Conservation (phyloP, 2,888 invertebrate species). For the Drosophila demipolita region DNA sequence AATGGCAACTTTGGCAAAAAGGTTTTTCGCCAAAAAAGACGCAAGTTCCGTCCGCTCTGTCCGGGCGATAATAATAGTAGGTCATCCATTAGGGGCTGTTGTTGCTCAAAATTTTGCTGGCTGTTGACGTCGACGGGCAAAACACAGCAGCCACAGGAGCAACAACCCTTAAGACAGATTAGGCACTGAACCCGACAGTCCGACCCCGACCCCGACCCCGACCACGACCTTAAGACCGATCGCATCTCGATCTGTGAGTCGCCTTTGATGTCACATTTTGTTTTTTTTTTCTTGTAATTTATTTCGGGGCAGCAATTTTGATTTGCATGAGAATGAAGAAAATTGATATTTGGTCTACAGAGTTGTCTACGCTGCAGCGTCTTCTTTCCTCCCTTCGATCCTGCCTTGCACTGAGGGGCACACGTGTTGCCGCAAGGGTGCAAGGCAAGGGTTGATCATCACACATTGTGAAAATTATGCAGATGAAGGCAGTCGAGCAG, state of each 20-base stretch:
- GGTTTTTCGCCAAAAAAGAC: conserved; percentile 66
- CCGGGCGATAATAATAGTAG: conserved; percentile 70
- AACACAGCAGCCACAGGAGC: conserved; percentile 62
- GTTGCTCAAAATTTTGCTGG: conserved; percentile 46
- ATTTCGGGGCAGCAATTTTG: conserved; percentile 69
- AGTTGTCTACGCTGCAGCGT: conserved; percentile 73
- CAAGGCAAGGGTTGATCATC: conserved; percentile 64
- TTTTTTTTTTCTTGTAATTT: conserved; percentile 60
- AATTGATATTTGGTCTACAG: conserved; percentile 84
- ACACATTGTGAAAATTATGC: conserved; percentile 83
- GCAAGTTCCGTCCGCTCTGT: conserved; percentile 38
- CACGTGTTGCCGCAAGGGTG: conserved; percentile 68
- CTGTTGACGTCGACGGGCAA: conserved; percentile 73
- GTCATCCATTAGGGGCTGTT: conserved; percentile 73
- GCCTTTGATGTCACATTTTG: conserved; percentile 69
- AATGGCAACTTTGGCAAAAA: conserved; percentile 58
- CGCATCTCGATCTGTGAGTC: conserved; percentile 41
- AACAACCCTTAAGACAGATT: conserved; percentile 70
- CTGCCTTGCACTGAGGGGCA: conserved; percentile 39
- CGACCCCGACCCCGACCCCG: conserved; percentile 15
- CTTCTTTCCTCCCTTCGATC: conserved; percentile 50
- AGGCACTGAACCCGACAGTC: conserved; percentile 57
- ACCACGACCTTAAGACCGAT: conserved; percentile 26
- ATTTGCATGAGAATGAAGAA: conserved; percentile 85
- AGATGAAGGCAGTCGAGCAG: conserved; percentile 63